phyloP scores from a whole-genome alignment of 2,797 vertebrate species.

The Thalassophryne amazonica region DNA sequence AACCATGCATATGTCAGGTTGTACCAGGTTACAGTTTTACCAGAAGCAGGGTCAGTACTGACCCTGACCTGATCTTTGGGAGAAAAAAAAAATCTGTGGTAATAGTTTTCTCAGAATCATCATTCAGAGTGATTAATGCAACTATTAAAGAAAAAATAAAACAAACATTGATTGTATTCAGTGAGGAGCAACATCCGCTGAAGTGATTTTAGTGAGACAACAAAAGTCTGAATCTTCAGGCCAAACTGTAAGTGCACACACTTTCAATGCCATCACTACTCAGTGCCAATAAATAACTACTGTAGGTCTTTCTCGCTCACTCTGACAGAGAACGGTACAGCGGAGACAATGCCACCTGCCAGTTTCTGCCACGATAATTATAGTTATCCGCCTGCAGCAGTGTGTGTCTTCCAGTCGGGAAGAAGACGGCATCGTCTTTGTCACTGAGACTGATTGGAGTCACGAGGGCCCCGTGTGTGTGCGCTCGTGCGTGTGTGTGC shows the following conservation, averaged over 20 bases:
- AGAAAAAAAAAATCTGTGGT: no score
- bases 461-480: slow-evolving; percentile 52
- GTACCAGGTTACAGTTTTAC: no score
- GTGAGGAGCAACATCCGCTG: no score
- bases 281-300: not conserved
- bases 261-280: slow-evolving; percentile 9
- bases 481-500: slow-evolving; percentile 13
- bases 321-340: slow-evolving; percentile 33
- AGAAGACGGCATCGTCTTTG: slow-evolving; percentile 72
- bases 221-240: no score
- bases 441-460: slow-evolving; percentile 72
- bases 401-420: slow-evolving; percentile 43
- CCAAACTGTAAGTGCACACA: not conserved
- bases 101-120: no score
- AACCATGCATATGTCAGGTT: no score
- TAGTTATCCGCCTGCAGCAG: slow-evolving; percentile 57
- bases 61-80: no score
- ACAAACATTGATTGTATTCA: no score
- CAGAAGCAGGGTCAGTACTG: no score
- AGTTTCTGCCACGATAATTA: slow-evolving; percentile 75
- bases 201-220: no score
- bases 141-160: no score
- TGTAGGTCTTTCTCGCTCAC: slow-evolving; percentile 12
- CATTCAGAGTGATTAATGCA: no score
- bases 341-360: slow-evolving; percentile 72